phyloP scores from a whole-genome alignment of 2,113 vertebrate species.

The Xiphophorus couchianus region DNA sequence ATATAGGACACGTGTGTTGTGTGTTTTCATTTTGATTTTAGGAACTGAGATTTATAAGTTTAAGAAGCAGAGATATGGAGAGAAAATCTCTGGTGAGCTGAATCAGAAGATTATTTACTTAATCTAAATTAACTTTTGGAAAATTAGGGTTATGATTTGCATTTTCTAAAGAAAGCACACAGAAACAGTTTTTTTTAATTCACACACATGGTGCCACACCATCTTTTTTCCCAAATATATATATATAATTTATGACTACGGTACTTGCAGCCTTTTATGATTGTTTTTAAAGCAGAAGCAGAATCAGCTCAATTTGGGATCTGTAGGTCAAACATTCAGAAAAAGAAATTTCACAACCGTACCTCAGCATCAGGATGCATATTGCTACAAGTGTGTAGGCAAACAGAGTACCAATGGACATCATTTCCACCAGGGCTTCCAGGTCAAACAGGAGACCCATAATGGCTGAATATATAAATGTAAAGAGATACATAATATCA shows the following conservation, averaged over 20 bases:
- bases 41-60: neutral
- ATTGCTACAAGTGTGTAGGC: constrained; percentile 87
- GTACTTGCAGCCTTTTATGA: neutral
- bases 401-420: constrained; percentile 88
- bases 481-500: constrained; percentile 18
- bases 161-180: neutral
- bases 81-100: neutral
- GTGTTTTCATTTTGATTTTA: neutral
- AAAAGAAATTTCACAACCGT: neutral
- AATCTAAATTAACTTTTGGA: neutral
- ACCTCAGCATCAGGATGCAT: constrained; percentile 90
- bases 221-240: neutral
- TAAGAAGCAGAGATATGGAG: neutral
- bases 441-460: constrained; percentile 88
- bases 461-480: constrained; percentile 74
- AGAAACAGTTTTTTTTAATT: neutral
- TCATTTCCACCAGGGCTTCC: constrained; percentile 86
- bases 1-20: neutral
- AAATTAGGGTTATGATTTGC: neutral
- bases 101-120: too few relatives aligned
- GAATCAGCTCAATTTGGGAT: neutral
- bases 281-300: neutral
- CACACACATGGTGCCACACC: neutral
- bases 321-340: neutral
- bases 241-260: too few relatives aligned